Percentiles rank a stretch among this genome's conserved stretches.
Conservation (phyloP, 2,888 invertebrate species). For the Diogma glabrata region DNA sequence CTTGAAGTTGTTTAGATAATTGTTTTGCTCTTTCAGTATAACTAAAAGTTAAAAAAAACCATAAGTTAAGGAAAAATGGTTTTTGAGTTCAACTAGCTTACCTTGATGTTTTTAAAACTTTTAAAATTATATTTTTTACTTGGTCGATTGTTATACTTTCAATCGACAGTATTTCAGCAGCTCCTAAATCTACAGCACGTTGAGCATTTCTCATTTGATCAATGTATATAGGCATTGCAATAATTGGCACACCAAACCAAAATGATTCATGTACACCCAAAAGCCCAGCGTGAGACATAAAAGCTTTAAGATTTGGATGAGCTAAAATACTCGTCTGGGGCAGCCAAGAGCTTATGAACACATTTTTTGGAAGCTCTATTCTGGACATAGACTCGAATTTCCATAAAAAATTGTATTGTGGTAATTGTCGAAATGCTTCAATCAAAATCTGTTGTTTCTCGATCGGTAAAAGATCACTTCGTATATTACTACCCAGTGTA, state of each 20-base stretch:
- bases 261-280: conserved; percentile 28
- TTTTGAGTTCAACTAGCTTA: neutral
- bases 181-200: neutral
- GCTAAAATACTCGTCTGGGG: conserved; percentile 40
- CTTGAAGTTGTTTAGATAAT: conserved; percentile 36
- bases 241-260: conserved; percentile 28
- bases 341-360: conserved; percentile 38
- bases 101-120: neutral
- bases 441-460: conserved; percentile 22
- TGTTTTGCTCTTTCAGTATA: neutral
- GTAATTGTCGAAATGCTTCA: conserved; percentile 24
- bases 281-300: conserved; percentile 29
- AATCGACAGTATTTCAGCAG: neutral
- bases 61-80: neutral
- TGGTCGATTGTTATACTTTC: no score
- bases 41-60: neutral
- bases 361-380: conserved; percentile 31
- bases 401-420: conserved; percentile 33
- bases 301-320: conserved; percentile 24
- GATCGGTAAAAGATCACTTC: conserved; percentile 18
- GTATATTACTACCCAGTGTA: conserved; percentile 28
- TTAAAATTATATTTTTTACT: neutral
- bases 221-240: conserved; percentile 26
- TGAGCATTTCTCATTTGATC: conserved; percentile 22
- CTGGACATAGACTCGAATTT: conserved; percentile 26